These are phyloP conservation scores for Solen grandis DNA, from an alignment of 1,140 invertebrate genomes.

Conservation along the genomic window DNA sequence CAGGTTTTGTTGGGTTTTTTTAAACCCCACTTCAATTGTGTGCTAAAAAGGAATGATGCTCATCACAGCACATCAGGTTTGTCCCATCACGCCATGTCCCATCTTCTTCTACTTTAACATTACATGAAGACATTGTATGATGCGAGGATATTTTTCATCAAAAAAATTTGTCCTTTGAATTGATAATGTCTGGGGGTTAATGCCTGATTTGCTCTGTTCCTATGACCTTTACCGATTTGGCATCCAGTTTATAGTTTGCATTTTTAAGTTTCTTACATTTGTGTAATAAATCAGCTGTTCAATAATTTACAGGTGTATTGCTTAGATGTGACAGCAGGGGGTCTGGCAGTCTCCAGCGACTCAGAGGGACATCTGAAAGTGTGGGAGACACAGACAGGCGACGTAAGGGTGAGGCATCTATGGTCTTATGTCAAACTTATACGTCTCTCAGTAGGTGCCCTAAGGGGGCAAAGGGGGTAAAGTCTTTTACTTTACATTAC, in stretches of 20 bases:
- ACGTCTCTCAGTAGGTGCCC: too few relatives aligned
- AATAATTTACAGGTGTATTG: slow-evolving; percentile 80
- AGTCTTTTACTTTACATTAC: too few relatives aligned
- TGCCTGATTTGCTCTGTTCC: background rate
- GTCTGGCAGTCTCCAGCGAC: slow-evolving; percentile 85
- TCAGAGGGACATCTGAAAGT: slow-evolving; percentile 84
- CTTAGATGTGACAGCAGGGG: slow-evolving; percentile 84
- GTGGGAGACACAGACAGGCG: slow-evolving; percentile 85
- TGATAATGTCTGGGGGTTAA: background rate
- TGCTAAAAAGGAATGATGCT: too few relatives aligned
- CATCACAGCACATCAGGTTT: too few relatives aligned
- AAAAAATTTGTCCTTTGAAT: background rate
- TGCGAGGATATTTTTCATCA: too few relatives aligned
- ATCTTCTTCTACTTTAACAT: too few relatives aligned
- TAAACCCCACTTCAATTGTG: too few relatives aligned
- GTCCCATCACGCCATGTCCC: too few relatives aligned
- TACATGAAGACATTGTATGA: too few relatives aligned
- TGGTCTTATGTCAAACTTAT: too few relatives aligned
- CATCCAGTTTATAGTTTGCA: background rate
- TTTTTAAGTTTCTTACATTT: background rate
- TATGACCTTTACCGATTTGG: background rate
- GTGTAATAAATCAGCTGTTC: background rate
- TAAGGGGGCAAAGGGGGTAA: too few relatives aligned
- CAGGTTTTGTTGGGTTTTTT: too few relatives aligned
- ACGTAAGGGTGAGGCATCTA: slow-evolving; percentile 81